Base-by-base conservation (phyloP, 2,113 vertebrate genomes). In the Pitta sordida region DNA sequence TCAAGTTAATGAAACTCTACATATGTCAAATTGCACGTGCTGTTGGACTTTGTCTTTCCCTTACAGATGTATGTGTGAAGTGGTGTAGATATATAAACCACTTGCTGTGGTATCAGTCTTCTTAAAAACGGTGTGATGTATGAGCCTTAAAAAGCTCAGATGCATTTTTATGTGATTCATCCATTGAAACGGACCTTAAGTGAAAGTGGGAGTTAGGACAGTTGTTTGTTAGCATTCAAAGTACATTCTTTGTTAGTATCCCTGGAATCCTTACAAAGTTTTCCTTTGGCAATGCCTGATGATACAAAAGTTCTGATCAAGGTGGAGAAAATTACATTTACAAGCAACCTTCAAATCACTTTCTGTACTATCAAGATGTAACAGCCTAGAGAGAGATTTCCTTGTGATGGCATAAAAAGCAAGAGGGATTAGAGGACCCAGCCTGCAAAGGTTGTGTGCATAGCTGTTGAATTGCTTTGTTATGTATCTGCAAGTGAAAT, bases 401-500 rank as follows among this genome's bases (percentile, higher is more conserved):
- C 51, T n/a, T 62, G 18, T 41, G 76, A 79, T 85, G 51, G 44
- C 63, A 91, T 34, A n/a, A 77, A 84, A 90, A 94, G 36, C 39
- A 52, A 48, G 78, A 46, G 36, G 14, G 26, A 69, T 78, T 59
- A 74, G 89, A 94, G 68, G n/a, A 89, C 37, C 65, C 43, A 85
- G 23, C 41, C 71, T 78, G 3, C 48, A 65, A 79, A 69, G 51
- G 63, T 62, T 87, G 43, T 70, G 39, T 51, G 36, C 21, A 3
- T 20, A 56, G 67, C 32, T 79, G 53, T 44, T 75, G 52, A 52
- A 34, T 67, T 83, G 34, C 68, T 87, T 80, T 70, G 62, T 92
- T 78, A 52, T 2, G 6, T 48, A 81, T 90, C 77, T 95, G 83
- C 86, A 81, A 94, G 76, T 81, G 83, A 94, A 93, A 91, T 91